phyloP scores from a whole-genome alignment of 2,888 invertebrate genomes.

The Perdita meconis region DNA sequence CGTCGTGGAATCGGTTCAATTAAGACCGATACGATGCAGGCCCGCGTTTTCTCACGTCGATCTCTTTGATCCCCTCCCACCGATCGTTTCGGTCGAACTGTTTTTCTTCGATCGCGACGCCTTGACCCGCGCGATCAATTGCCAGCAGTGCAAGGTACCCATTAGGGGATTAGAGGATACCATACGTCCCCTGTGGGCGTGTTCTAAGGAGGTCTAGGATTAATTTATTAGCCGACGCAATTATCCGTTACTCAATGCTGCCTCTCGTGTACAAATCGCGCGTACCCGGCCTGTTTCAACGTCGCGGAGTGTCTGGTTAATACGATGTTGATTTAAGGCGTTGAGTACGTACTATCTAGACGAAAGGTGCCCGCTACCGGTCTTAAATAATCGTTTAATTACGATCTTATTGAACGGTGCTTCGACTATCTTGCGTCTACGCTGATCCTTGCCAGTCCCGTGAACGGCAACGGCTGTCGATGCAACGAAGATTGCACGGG shows the following conservation, averaged over 20 bases:
- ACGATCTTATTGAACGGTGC: slow-evolving; percentile 64
- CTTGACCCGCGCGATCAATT: slow-evolving; percentile 63
- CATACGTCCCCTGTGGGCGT: slow-evolving; percentile 75
- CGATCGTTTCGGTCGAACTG: not conserved
- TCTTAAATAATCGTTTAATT: slow-evolving; percentile 78
- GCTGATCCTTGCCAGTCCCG: slow-evolving; percentile 29
- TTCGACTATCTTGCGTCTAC: slow-evolving; percentile 38
- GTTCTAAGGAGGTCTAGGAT: slow-evolving; percentile 77
- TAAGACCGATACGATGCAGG: slow-evolving; percentile 23
- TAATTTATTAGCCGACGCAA: slow-evolving; percentile 81
- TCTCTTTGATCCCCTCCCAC: not conserved
- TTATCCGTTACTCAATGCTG: slow-evolving; percentile 79
- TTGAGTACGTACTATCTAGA: slow-evolving; percentile 38
- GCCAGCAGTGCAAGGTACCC: slow-evolving; percentile 50
- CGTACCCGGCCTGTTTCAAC: slow-evolving; percentile 28
- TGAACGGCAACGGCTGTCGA: slow-evolving; percentile 32
- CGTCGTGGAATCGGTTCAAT: slow-evolving; percentile 15
- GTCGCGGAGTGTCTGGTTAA: slow-evolving; percentile 33
- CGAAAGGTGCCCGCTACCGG: slow-evolving; percentile 71
- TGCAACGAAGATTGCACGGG: slow-evolving; percentile 14
- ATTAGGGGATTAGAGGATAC: slow-evolving; percentile 77
- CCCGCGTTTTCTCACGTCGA: slow-evolving; percentile 30
- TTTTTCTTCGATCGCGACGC: slow-evolving; percentile 34
- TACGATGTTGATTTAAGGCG: slow-evolving; percentile 64
- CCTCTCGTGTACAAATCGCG: slow-evolving; percentile 38